Evolutionary conservation across 92 coral and sea anemone genomes (phyloP), one percentile per base, ranked within the genome.

Genomic region (Palythoa heliodiscus): DNA sequence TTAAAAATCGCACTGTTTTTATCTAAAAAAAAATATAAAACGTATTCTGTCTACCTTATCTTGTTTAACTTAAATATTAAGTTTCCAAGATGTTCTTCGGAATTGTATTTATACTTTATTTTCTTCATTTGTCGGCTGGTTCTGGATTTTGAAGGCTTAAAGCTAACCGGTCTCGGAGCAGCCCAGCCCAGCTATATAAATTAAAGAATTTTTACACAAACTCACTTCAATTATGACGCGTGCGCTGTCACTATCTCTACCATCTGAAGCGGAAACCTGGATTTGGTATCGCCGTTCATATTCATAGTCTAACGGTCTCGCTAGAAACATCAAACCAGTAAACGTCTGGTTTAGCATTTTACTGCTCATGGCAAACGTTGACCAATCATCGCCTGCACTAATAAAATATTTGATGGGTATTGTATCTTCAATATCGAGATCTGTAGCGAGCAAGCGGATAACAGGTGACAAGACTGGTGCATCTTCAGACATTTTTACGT

Each of bases 261-360:
- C 91, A 47, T 96, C 98, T 2, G 95, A 90, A 12, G 94, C 95
- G 22, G 98, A 86, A 12, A 96, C 96, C 67, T 81, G 72, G 20
- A 96, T 54, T 72, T 61, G 71, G 55, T 94, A 96, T 0, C 79
- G 55, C n/a, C 50, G 35, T 63, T 52, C 66, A 76, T 87, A 72
- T 67, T 96, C 98, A 69, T 66, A 94, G 70, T 96, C 98, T 25
- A 96, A 89, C 40, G 89, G 83, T n/a, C 93, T 92, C 52, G 75
- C 95, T 52, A 96, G 91, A 11, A 84, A 50, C 23, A 96, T 83
- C 35, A 79, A 69, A 4, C 91, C 81, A 1, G 73, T 76, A 11
- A 20, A 23, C 5, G 39, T 39, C 11, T 69, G 78, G 43, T 54
- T 75, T 11, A 20, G 55, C 3, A 66, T 66, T 50, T 71, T 84